These are phyloP conservation scores for Sitta europaea DNA, from an alignment of 2,113 vertebrate species.

Conservation along the genomic window DNA sequence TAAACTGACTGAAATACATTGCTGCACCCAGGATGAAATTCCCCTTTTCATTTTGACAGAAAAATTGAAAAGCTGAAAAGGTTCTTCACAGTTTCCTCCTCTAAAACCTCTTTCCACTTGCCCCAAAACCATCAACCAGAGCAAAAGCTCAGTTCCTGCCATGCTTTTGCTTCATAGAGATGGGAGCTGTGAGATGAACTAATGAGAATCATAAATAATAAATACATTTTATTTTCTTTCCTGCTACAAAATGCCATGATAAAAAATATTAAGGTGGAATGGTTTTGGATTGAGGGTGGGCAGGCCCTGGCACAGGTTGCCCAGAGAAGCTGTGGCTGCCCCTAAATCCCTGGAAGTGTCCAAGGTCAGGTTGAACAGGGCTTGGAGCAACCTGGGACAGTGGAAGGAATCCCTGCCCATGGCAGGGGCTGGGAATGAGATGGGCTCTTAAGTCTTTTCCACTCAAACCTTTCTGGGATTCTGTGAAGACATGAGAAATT, in stretches of 20 bases:
- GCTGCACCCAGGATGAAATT: not conserved
- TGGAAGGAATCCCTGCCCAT: not conserved
- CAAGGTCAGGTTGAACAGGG: fast-evolving
- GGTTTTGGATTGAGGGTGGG: not conserved
- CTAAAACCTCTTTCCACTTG: not conserved
- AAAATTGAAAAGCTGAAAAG: not conserved
- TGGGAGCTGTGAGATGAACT: not conserved
- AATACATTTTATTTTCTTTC: not conserved
- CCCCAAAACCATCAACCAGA: not conserved
- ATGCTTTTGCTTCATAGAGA: not conserved
- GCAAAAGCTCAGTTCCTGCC: not conserved
- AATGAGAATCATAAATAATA: not conserved
- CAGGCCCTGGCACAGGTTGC: not conserved
- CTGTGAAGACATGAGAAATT: not conserved
- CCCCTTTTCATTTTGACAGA: not conserved
- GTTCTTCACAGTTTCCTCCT: not conserved
- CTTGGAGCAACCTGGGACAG: fast-evolving
- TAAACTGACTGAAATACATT: not conserved
- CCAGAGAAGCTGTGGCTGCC: not conserved
- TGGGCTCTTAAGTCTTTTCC: not conserved
- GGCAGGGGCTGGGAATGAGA: not conserved
- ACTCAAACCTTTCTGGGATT: not conserved
- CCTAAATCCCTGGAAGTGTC: not conserved
- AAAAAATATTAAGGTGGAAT: not conserved
- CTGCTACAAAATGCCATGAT: not conserved